Base-by-base conservation (phyloP, 1,140 invertebrate genomes). In the Nephila pilipes region DNA sequence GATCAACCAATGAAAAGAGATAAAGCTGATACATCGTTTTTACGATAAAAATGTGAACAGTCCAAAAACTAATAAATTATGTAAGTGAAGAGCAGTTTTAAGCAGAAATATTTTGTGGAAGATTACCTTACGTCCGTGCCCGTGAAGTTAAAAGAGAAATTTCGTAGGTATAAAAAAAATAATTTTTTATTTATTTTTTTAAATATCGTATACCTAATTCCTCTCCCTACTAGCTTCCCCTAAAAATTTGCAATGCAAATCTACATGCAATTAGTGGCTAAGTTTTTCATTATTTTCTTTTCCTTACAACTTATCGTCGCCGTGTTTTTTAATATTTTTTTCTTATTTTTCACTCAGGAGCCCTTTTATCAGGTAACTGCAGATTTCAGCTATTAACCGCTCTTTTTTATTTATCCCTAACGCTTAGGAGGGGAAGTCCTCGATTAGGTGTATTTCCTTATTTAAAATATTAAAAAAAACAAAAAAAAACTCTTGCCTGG, bases 191-290 rank as follows among this genome's bases (percentile, higher is more conserved):
- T 57, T 69, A 85, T 92, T 91, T 90, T 65, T 79, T 91, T 83
- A 91, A 92, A 93, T 63, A 80, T 87, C 91, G 29, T 54, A 60
- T 60, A 38, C 83, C 65, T 87, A 83, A 83, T 60, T 79, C 57
- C 25, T 79, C 69, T 80, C 63, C 90, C 55, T n/a, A 54, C 63
- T 55, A n/a, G 16, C 29, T 65, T 57, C 60, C 46, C 80, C 38
- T 54, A 29, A 60, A 93, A 93, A 93, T 93, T 93, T 93, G 91
- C 91, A 93, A 93, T 93, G 87, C 91, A 93, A 93, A 93, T 91
- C 83, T 93, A 93, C 83, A 60, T 80, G 91, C 85, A 93, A 93
- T 93, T 93, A 93, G 91, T 87, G 91, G 65, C 20, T 85, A 38
- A 79, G 29, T 93, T 93, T 93, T 87, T 85, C 38, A 46, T 80